phyloP scores from a whole-genome alignment of 2,888 invertebrate genomes.

The Arge pagana region DNA sequence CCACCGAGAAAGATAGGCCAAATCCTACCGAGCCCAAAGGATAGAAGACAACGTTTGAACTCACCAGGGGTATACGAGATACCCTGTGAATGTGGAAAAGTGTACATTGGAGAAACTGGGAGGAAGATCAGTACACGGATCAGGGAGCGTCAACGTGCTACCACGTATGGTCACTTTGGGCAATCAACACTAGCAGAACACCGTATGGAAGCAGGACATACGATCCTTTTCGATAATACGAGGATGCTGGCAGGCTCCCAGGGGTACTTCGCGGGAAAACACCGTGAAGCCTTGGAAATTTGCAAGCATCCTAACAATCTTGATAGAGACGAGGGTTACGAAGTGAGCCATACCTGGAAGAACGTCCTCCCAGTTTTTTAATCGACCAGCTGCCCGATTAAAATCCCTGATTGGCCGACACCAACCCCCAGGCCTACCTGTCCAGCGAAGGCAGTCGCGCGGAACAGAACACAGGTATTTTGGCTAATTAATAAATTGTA shows the following conservation, averaged over 20 bases:
- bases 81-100: not conserved
- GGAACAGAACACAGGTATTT: constrained; percentile 10
- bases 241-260: not conserved
- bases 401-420: not conserved
- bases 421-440: too few species aligned
- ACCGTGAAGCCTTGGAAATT: not conserved
- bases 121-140: not conserved
- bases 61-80: constrained; percentile 11
- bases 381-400: not conserved
- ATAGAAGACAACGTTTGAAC: not conserved
- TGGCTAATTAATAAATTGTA: too few species aligned
- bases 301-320: constrained; percentile 4
- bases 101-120: constrained; percentile 7
- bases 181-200: not conserved
- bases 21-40: not conserved
- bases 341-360: not conserved
- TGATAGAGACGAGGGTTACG: not conserved
- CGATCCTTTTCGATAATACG: not conserved
- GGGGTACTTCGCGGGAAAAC: not conserved
- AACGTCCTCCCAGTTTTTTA: not conserved
- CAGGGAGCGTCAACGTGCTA: not conserved
- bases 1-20: constrained; percentile 2
- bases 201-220: not conserved
- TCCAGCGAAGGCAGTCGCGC: too few species aligned
- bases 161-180: not conserved